These are phyloP conservation scores for Ennomos erosarius DNA, from an alignment of 2,888 invertebrate genomes.

Conservation along the genomic window DNA sequence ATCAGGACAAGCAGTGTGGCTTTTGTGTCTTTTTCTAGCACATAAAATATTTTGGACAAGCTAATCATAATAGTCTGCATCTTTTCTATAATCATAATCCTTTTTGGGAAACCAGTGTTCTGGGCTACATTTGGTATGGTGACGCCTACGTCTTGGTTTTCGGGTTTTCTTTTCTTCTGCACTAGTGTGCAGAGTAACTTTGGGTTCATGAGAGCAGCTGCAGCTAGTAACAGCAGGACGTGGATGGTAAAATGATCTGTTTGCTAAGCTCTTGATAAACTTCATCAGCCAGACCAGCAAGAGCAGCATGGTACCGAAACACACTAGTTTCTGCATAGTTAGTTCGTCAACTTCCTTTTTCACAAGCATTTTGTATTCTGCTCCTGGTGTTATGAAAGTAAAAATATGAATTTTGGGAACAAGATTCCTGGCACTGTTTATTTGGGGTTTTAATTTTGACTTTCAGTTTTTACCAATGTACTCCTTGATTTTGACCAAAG, in stretches of 20 bases:
- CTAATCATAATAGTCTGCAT: constrained; percentile 44
- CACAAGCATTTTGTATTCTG: constrained; percentile 53
- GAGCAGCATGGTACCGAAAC: constrained; percentile 49
- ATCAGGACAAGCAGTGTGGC: constrained; percentile 15
- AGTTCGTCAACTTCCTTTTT: constrained; percentile 52
- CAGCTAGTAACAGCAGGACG: not conserved
- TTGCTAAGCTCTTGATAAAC: constrained; percentile 45
- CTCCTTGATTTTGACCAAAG: too few relatives aligned
- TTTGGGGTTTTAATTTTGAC: too few relatives aligned
- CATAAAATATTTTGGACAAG: not conserved
- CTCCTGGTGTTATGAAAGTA: constrained; percentile 14
- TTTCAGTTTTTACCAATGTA: too few relatives aligned
- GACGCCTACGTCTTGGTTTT: constrained; percentile 47
- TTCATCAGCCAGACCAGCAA: constrained; percentile 52
- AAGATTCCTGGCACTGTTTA: too few relatives aligned
- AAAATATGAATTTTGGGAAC: not conserved
- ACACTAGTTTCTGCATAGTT: constrained; percentile 47
- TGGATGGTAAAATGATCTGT: constrained; percentile 17
- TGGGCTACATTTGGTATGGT: constrained; percentile 41
- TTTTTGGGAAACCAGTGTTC: constrained; percentile 52
- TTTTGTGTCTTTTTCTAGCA: not conserved
- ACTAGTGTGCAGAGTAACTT: constrained; percentile 13
- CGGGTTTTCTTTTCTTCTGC: constrained; percentile 42
- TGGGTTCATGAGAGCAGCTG: constrained; percentile 9
- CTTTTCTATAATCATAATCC: constrained; percentile 31